Evolutionary conservation across 2,113 vertebrate genomes (phyloP), one percentile per base, ranked within the genome.

Genomic region (Myocastor coypus): DNA sequence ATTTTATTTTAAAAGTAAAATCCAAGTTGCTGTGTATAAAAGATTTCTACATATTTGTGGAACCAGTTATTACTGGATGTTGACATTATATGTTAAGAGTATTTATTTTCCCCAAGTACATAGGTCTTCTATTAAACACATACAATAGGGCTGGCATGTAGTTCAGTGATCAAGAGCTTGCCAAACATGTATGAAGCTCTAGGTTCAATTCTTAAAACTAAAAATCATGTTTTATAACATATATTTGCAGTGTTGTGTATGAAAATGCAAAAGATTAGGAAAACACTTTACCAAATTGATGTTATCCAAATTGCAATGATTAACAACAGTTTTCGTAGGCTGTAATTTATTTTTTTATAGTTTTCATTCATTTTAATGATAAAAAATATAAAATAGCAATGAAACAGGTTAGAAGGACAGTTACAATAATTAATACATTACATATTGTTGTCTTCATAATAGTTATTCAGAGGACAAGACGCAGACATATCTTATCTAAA

Each of bases 21-120:
- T 98, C 98, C 98, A 93, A 97, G 98, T 95, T 96, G 97, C 97
- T 98, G 93, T 98, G 93, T 92, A 93, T 97, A 95, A 97, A 7
- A 94, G 98, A 97, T 98, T 97, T 96, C 97, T 98, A 97, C 98
- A 98, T 98, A 98, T 98, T 98, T 98, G 96, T 98, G 98, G 98
- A 98, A 98, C 98, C 98, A 98, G 98, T 98, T 98, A 71, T 98
- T 98, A 95, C 98, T 98, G 98, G 37, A 11, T 75, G 71, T 98
- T 98, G 98, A 98, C 98, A 98, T 98, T 98, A 93, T 97, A 96
- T 95, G 95, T 91, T 97, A 66, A 98, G 92, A 98, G 98, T 97
- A 92, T 98, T 98, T 93, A 34, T 97, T 97, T 97, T 97, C 96
- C 98, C 37, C 94, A 93, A 96, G 61, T 97, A 42, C 94, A 96